These are phyloP conservation scores for Xerus inauris DNA, from an alignment of 2,113 vertebrate species.

Conservation along the genomic window DNA sequence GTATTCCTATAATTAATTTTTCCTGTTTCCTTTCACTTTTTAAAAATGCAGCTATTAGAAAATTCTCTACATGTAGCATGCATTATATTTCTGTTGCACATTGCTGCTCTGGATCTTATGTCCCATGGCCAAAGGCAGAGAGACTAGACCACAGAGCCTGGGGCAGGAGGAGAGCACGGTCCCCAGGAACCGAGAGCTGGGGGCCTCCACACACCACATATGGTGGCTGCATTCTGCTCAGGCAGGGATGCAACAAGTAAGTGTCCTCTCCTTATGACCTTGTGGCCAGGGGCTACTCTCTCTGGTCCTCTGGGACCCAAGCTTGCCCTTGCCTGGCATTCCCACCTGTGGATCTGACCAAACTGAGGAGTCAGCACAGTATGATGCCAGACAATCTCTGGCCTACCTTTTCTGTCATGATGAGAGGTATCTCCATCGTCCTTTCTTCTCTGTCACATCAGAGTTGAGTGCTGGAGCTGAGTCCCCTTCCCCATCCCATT, in stretches of 20 bases:
- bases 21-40: background rate
- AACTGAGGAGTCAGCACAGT: background rate
- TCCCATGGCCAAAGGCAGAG: background rate
- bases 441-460: background rate
- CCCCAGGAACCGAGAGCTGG: background rate
- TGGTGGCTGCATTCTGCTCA: background rate
- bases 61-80: background rate
- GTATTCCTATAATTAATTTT: background rate
- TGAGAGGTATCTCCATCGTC: background rate
- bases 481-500: background rate
- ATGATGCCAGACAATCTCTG: background rate
- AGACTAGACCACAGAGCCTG: background rate
- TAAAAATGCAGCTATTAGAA: background rate
- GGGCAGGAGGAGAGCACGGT: background rate
- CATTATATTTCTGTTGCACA: background rate
- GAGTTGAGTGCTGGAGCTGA: background rate
- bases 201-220: background rate
- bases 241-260: background rate
- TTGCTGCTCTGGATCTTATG: background rate
- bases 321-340: background rate
- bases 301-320: background rate
- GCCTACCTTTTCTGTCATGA: background rate
- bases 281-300: background rate
- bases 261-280: accelerated
- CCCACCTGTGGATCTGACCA: too few species aligned